phyloP scores from a whole-genome alignment of 2,113 vertebrate species.

The Centrocercus urophasianus region DNA sequence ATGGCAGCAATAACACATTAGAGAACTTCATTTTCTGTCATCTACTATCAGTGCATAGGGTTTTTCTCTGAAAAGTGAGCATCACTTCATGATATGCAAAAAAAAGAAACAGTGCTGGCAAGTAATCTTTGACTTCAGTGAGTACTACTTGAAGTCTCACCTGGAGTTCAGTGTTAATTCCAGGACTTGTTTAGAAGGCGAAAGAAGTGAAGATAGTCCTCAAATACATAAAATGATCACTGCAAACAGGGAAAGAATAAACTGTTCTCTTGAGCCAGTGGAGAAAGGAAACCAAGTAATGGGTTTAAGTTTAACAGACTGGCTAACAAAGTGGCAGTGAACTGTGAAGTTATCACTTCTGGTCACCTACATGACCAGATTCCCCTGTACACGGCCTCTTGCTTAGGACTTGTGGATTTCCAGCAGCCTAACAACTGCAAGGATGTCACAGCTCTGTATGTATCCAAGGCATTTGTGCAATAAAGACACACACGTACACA shows the following conservation, averaged over 20 bases:
- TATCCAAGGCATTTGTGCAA: background rate
- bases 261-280: background rate
- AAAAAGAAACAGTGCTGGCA: background rate
- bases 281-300: background rate
- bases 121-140: background rate
- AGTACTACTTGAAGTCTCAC: background rate
- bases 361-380: rapidly evolving
- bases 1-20: background rate
- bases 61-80: background rate
- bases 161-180: background rate
- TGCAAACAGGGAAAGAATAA: background rate
- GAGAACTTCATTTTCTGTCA: constrained; percentile 1
- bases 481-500: rapidly evolving
- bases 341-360: rapidly evolving
- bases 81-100: background rate
- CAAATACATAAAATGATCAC: background rate
- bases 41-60: background rate
- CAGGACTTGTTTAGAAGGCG: background rate
- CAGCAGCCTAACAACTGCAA: background rate
- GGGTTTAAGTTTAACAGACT: background rate
- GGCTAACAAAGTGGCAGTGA: background rate
- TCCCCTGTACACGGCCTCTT: background rate
- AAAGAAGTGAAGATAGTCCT: background rate
- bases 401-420: background rate
- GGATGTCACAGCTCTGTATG: background rate